These are phyloP conservation scores for Orchesellides sinensis DNA, from an alignment of 2,888 invertebrate genomes.

Conservation along the genomic window DNA sequence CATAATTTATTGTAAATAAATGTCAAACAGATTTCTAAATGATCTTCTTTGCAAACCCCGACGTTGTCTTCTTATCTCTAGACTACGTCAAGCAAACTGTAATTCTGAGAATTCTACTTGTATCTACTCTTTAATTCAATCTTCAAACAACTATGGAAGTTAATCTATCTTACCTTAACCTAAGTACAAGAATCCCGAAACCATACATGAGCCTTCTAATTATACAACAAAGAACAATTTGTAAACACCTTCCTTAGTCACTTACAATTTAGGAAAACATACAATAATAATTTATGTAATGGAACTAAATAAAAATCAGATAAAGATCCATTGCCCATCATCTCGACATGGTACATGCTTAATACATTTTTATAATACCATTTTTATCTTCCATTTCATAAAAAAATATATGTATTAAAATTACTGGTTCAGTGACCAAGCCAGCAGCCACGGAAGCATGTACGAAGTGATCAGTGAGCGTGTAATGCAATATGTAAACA, in stretches of 20 bases:
- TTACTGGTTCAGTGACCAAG: constrained; percentile 52
- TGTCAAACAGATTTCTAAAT: too few relatives aligned
- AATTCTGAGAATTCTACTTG: too few relatives aligned
- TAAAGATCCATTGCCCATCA: not conserved
- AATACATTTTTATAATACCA: not conserved
- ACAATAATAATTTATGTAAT: constrained; percentile 32
- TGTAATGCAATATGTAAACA: constrained; percentile 66
- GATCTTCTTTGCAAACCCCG: too few relatives aligned
- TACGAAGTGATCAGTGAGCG: constrained; percentile 51
- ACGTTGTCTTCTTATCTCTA: too few relatives aligned
- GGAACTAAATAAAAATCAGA: not conserved
- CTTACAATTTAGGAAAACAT: constrained; percentile 35
- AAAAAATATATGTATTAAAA: too few relatives aligned
- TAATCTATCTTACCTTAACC: too few relatives aligned
- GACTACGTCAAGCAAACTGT: too few relatives aligned
- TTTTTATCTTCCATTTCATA: not conserved
- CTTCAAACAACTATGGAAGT: too few relatives aligned
- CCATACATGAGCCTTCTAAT: constrained; percentile 52
- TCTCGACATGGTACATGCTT: too few relatives aligned
- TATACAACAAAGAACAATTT: constrained; percentile 56
- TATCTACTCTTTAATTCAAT: too few relatives aligned
- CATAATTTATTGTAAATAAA: too few relatives aligned
- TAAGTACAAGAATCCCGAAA: constrained; percentile 60
- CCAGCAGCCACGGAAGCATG: too few relatives aligned
- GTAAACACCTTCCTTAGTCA: constrained; percentile 54